Base-by-base conservation (phyloP, 2,888 invertebrate species). In the Parochlus steinenii region DNA sequence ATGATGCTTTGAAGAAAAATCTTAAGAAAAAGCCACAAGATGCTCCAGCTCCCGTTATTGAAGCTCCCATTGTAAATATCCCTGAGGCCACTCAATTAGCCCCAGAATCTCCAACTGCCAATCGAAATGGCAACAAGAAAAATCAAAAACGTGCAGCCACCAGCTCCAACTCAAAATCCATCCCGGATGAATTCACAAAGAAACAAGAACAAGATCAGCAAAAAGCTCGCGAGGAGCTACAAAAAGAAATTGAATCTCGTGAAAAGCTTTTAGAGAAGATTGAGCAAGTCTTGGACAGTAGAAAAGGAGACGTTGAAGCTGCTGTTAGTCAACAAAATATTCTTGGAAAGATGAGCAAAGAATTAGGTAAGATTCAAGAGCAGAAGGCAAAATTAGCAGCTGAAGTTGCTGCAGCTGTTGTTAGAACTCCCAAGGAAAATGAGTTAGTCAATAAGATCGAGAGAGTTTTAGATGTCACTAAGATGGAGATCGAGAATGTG, bases 141-240 rank as follows among this genome's bases (percentile, higher is more conserved):
- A 33, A 33, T n/a, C 22, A 27, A 23, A 33, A 33, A 18, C 33
- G 27, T 3, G 14, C 10, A 15, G 20, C 8, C 16, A 8, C 10
- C 3, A 20, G 24, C 14, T 34, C 33, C 6, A 34, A 34, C n/a
- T n/a, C n/a, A 17, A 35, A 28, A 29, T 24, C 35, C 7, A 35
- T 35, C 14, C n/a, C 17, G 17, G 35, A 35, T 29, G 35, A 35
- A 14, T 22, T 35, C n/a, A 28, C 28, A 35, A 29, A 35, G 12
- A 10, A 14, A 5, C 18, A 35, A 29, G 28, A 35, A 15, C 35
- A 29, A 17, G 35, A 35, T 11, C 26, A 35, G 17, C 14, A 35
- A 16, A 23, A 28, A 29, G 35, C 35, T n/a, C 20, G 23, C 8
- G 18, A 18, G 16, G 15, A 20, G 4, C 11, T 35, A n/a, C 10